These are phyloP conservation scores for Drosophila ironensis DNA, from an alignment of 1,140 invertebrate species.

Conservation along the genomic window DNA sequence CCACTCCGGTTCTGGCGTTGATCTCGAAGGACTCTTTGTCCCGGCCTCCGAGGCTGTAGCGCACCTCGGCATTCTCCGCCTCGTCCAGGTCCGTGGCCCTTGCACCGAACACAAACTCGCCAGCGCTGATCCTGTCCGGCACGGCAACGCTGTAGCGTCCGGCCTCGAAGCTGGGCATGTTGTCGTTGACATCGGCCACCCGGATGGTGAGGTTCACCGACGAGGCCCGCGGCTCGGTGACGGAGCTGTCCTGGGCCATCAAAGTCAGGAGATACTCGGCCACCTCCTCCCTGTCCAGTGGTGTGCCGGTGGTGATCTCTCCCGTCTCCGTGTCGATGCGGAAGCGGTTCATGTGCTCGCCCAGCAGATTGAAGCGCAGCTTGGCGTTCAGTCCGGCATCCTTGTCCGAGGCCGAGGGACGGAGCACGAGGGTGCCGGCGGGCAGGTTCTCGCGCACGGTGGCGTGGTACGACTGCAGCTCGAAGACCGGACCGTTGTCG, in stretches of 20 bases:
- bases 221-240: conserved; percentile 89
- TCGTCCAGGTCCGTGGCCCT: conserved; percentile 91
- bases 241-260: conserved; percentile 93
- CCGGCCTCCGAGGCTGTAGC: conserved; percentile 89
- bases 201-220: conserved; percentile 91
- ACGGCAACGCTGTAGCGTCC: conserved; percentile 89
- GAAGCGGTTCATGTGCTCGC: conserved; percentile 91
- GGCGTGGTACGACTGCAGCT: conserved; percentile 89
- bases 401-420: conserved; percentile 89
- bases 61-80: conserved; percentile 89
- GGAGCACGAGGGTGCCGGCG: conserved; percentile 87
- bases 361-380: conserved; percentile 90
- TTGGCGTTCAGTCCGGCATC: conserved; percentile 92
- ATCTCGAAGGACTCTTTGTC: conserved; percentile 90
- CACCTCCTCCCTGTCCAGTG: conserved; percentile 91
- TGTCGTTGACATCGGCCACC: conserved; percentile 93
- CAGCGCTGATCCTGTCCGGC: conserved; percentile 88
- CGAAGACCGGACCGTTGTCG: conserved; percentile 94
- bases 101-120: conserved; percentile 94
- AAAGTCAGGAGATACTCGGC: conserved; percentile 90
- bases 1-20: conserved; percentile 90
- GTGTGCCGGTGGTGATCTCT: conserved; percentile 87
- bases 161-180: conserved; percentile 89
- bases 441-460: conserved; percentile 90
- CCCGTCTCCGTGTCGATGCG: conserved; percentile 89